Evolutionary conservation across 2,113 vertebrate species (phyloP).

Genomic region (Callaeas wilsoni): DNA sequence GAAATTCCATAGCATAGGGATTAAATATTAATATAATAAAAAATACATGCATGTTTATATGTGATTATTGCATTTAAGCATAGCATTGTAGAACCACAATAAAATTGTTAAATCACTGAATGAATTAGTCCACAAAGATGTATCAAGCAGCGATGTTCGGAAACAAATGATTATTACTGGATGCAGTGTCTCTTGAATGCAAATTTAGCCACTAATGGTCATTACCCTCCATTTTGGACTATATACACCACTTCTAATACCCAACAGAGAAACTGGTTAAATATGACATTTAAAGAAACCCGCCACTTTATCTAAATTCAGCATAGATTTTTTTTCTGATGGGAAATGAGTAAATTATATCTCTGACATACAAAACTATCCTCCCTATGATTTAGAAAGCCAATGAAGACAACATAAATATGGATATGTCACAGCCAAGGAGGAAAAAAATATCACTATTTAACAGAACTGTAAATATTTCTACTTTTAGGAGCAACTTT

Average conservation of each 20-base stretch:
- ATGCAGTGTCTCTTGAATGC: not conserved
- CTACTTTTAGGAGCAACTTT: not conserved
- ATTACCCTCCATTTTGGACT: not conserved
- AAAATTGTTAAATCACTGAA: not conserved
- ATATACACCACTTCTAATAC: not conserved
- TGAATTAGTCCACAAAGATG: not conserved
- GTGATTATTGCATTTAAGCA: not conserved
- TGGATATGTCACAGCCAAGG: not conserved
- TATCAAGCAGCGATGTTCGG: not conserved
- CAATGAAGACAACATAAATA: not conserved
- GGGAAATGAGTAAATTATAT: not conserved
- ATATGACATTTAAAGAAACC: not conserved
- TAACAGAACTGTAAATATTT: not conserved
- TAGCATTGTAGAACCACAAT: not conserved
- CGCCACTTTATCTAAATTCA: not conserved
- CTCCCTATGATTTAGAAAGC: not conserved
- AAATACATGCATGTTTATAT: not conserved
- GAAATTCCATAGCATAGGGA: not conserved
- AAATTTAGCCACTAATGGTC: not conserved
- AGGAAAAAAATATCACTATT: not conserved
- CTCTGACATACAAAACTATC: not conserved
- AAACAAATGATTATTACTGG: not conserved
- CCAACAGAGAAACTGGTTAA: not conserved
- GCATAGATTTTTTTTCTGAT: not conserved
- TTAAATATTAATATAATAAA: not conserved